phyloP scores from a whole-genome alignment of 2,888 invertebrate genomes.

The Orgyia antiqua region DNA sequence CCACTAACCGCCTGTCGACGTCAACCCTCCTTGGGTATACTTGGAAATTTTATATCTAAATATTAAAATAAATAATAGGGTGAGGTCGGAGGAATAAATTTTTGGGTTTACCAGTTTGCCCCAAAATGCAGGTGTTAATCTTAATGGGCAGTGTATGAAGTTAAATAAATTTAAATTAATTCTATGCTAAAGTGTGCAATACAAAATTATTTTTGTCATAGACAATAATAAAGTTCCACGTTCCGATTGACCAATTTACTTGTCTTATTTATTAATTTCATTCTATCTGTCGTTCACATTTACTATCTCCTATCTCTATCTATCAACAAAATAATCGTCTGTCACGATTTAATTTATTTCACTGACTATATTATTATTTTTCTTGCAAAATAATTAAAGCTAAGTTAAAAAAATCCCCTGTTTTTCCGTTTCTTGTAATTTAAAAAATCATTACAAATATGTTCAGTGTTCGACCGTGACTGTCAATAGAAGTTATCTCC shows the following conservation, averaged over 20 bases:
- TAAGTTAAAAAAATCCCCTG: constrained; percentile 45
- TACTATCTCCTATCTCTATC: constrained; percentile 12
- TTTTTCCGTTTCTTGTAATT: constrained; percentile 41
- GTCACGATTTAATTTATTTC: constrained; percentile 54
- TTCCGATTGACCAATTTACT: constrained; percentile 22
- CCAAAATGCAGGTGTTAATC: too few species aligned
- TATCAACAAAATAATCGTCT: constrained; percentile 44
- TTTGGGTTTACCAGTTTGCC: too few species aligned
- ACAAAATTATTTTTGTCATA: too few species aligned
- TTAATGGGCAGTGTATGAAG: too few species aligned
- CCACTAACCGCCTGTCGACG: too few species aligned
- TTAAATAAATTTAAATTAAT: too few species aligned
- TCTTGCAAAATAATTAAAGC: constrained; percentile 53
- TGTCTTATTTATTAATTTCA: constrained; percentile 21
- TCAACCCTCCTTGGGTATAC: too few species aligned
- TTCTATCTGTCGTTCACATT: constrained; percentile 16
- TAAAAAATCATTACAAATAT: constrained; percentile 35
- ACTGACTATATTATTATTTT: constrained; percentile 52
- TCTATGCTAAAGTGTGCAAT: too few species aligned
- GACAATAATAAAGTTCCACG: constrained; percentile 26
- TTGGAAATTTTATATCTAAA: too few species aligned
- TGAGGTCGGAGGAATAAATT: too few species aligned
- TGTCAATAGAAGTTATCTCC: constrained; percentile 45
- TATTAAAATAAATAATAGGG: too few species aligned
- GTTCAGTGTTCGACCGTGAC: constrained; percentile 41